Percentiles rank a stretch among this genome's conserved stretches.
Evolutionary conservation across 2,113 vertebrate genomes (phyloP).

Genomic region (Strix aluco): DNA sequence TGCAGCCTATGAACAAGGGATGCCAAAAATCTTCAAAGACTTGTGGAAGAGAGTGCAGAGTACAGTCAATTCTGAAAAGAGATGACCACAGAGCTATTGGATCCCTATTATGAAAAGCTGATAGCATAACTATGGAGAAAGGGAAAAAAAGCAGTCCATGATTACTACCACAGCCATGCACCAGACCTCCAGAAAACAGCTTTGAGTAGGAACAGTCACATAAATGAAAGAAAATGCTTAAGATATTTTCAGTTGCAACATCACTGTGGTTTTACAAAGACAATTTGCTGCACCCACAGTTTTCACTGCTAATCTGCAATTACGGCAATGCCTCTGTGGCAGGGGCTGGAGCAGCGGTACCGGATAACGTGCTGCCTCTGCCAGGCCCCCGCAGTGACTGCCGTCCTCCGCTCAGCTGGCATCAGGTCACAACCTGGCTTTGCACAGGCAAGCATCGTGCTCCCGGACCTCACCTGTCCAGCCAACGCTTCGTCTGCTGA

Average conservation of each 20-base stretch:
- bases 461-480: not conserved
- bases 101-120: not conserved
- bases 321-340: not conserved
- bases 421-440: not conserved
- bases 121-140: not conserved
- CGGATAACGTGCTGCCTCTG: accelerated
- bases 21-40: constrained; percentile 53
- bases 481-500: not conserved
- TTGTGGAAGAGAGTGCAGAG: not conserved
- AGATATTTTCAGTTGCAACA: not conserved
- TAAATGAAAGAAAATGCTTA: not conserved
- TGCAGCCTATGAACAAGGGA: constrained; percentile 49
- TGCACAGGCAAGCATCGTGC: accelerated
- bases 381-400: accelerated
- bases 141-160: not conserved
- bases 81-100: not conserved
- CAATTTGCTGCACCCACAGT: not conserved
- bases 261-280: not conserved
- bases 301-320: not conserved
- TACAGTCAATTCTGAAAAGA: not conserved
- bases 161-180: not conserved
- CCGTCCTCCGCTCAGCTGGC: accelerated
- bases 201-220: not conserved
- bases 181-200: not conserved
- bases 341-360: not conserved